A percentile compares a stretch with the other conserved stretches of the same genome.
phyloP scores from a whole-genome alignment of 2,797 vertebrate genomes.

The Glyptemys insculpta region DNA sequence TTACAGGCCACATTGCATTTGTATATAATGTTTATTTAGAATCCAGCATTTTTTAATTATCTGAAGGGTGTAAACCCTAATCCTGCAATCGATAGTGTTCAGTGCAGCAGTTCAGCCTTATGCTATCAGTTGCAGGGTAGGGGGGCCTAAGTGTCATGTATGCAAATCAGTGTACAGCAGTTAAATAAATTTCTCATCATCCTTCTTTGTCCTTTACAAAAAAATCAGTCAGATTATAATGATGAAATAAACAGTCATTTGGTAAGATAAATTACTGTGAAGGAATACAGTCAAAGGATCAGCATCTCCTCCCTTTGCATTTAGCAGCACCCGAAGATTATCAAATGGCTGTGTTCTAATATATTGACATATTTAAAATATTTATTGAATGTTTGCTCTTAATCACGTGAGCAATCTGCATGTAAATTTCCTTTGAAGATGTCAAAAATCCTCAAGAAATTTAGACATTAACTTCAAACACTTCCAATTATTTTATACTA shows the following conservation, averaged over 20 bases:
- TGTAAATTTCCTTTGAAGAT: not conserved
- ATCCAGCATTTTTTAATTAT: not conserved
- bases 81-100: not conserved
- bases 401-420: not conserved
- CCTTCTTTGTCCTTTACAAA: not conserved
- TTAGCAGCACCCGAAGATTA: not conserved
- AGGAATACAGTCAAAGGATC: not conserved
- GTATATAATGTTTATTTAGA: not conserved
- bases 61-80: not conserved
- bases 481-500: rapidly evolving
- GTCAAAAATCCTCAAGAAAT: not conserved
- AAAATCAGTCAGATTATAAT: not conserved
- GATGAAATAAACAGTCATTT: not conserved
- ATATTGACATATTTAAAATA: not conserved
- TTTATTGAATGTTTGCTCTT: not conserved
- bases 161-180: not conserved
- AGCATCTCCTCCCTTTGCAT: not conserved
- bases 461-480: not conserved
- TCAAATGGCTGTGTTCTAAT: not conserved
- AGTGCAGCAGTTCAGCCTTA: not conserved
- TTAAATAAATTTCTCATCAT: not conserved
- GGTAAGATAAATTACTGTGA: not conserved
- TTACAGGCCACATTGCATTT: not conserved
- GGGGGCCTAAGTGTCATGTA: not conserved
- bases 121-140: not conserved